Base-by-base conservation (phyloP, 1,140 invertebrate species). In the Drosophila ananassae region DNA sequence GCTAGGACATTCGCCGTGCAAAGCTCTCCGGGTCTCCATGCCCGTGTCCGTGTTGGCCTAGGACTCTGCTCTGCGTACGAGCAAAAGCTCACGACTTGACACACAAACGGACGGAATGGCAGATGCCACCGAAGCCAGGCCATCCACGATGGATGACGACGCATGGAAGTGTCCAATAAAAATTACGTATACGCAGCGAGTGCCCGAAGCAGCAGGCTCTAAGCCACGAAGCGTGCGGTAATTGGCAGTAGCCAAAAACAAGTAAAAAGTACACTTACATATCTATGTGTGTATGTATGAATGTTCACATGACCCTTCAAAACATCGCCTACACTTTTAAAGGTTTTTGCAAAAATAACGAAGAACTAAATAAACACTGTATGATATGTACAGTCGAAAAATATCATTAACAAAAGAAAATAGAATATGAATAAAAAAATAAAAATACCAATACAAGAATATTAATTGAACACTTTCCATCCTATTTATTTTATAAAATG, bases 151-250 rank as follows among this genome's bases (percentile, higher is more conserved):
- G 73, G 64, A 77, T 67, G 62, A 62, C 66, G 67, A 81, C 73
- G 82, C 77, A 74, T 71, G 74, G 67, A 76, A 75, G 79, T 76
- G 82, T 78, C 82, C 82, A 85, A 85, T 85, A 85, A 87, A 80
- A 87, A 79, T 87, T 72, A 78, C 82, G 82, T 76, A 78, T 85
- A 82, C 82, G 78, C 66, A 57, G 59, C 74, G 61, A 75, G 48
- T 21, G 66, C 82, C 77, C 68, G 64, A 75, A 75, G 78, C 47
- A 50, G 37, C 41, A 41, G 73, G 66, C 58, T 72, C 41, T 60
- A 62, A 28, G 37, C 39, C 59, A 80, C 81, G 73, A 87, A 72
- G 73, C 74, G 59, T 87, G 52, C 47, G 66, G 74, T 87, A 85
- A 85, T 87, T 85, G 78, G 78, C 78, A 81, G 61, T 21, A 56